phyloP scores from a whole-genome alignment of 2,797 vertebrate genomes.

The Enteromius radiatus region DNA sequence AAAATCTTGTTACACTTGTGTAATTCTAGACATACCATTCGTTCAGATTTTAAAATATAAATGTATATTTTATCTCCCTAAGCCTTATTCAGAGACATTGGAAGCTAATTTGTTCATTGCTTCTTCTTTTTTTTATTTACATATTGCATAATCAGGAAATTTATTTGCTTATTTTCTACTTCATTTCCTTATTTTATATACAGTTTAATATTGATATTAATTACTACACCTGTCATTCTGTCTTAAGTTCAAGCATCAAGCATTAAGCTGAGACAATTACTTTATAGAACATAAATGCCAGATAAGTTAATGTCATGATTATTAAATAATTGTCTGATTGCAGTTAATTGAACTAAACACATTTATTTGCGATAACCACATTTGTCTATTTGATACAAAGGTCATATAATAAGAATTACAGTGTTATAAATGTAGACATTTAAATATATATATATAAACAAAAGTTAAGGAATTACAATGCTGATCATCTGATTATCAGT shows the following conservation, averaged over 20 bases:
- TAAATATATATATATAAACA: too few relatives aligned
- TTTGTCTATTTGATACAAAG: too few relatives aligned
- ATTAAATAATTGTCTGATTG: not conserved
- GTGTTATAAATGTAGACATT: too few relatives aligned
- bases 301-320: not conserved
- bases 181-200: not conserved
- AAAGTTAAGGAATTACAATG: too few relatives aligned
- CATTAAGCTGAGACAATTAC: not conserved
- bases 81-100: not conserved
- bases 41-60: not conserved
- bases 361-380: too few relatives aligned
- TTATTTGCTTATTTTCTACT: not conserved
- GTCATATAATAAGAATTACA: too few relatives aligned
- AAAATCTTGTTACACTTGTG: not conserved
- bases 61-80: not conserved
- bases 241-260: not conserved
- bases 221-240: too few relatives aligned
- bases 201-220: not conserved
- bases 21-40: not conserved
- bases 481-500: too few relatives aligned
- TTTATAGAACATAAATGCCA: not conserved
- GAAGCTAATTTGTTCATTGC: not conserved
- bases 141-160: not conserved
- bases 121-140: not conserved
- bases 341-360: too few relatives aligned